Evolutionary conservation across 2,113 vertebrate genomes (phyloP).

Genomic region (Rhombomys opimus): DNA sequence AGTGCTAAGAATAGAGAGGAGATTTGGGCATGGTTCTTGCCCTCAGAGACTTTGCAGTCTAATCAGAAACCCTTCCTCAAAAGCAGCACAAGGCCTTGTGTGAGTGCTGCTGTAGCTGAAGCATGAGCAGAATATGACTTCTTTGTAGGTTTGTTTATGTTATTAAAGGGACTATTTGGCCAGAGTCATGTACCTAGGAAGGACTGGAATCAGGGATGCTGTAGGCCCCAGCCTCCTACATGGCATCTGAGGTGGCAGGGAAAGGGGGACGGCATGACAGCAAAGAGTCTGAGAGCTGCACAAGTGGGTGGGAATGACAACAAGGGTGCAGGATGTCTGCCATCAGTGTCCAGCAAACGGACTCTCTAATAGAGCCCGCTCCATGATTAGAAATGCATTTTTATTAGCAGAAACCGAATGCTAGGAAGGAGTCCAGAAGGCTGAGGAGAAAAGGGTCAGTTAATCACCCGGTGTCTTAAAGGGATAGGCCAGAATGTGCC

Average conservation of each 20-base stretch:
- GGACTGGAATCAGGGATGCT: not conserved
- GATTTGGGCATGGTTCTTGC: conserved; percentile 21
- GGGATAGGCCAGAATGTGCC: not conserved
- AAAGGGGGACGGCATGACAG: not conserved
- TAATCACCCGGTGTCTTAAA: not conserved
- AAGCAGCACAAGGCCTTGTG: not conserved
- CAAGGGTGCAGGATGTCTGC: not conserved
- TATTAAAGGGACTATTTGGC: not conserved
- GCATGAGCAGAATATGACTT: not conserved
- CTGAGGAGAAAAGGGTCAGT: not conserved
- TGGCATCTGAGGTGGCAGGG: not conserved
- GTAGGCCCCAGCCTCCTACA: not conserved
- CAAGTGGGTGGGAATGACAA: not conserved
- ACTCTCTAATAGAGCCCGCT: not conserved
- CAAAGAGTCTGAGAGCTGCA: not conserved
- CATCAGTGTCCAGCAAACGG: not conserved
- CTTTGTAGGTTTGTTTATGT: not conserved
- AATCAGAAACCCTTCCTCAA: not conserved
- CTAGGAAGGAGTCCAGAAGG: not conserved
- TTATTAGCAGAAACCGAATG: not conserved
- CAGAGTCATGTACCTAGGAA: not conserved
- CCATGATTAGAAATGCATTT: not conserved
- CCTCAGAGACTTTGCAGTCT: conserved; percentile 25
- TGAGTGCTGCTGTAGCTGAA: conserved; percentile 38
- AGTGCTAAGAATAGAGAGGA: not conserved